A percentile compares a stretch with the other conserved stretches of the same genome.
These are phyloP conservation scores for Dicentrarchus labrax DNA, from an alignment of 2,113 vertebrate genomes.

Conservation along the genomic window DNA sequence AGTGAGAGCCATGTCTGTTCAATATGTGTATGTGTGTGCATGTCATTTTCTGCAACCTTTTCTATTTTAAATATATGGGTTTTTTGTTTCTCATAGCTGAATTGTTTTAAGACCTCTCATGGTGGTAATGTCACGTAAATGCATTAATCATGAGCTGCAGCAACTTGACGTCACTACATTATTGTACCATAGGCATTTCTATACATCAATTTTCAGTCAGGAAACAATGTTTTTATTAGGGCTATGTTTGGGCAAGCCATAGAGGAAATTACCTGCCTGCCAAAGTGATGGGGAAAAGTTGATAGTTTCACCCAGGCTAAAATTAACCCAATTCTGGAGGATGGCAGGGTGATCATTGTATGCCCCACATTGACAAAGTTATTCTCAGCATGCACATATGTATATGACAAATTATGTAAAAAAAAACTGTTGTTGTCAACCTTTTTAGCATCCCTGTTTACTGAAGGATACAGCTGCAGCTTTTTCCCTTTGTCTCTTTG, in stretches of 20 bases:
- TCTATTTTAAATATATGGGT: too few relatives aligned
- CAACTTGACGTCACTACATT: background rate
- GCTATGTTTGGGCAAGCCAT: slow-evolving; percentile 3
- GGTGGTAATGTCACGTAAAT: background rate
- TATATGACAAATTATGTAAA: background rate
- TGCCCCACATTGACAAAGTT: slow-evolving; percentile 18
- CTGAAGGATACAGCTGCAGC: slow-evolving; percentile 47
- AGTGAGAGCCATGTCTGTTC: background rate
- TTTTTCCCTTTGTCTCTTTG: slow-evolving; percentile 26
- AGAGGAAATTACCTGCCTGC: slow-evolving; percentile 5
- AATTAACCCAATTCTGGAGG: slow-evolving; percentile 20
- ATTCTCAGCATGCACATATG: background rate
- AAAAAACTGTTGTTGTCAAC: background rate
- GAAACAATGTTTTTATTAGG: slow-evolving; percentile 13
- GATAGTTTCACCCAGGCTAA: slow-evolving; percentile 15
- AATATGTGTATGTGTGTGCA: background rate
- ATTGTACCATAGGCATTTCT: background rate
- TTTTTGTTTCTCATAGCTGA: background rate
- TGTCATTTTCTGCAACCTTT: background rate
- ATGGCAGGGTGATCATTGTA: background rate
- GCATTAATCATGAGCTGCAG: background rate
- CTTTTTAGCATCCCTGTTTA: slow-evolving; percentile 3
- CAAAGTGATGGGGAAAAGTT: slow-evolving; percentile 10
- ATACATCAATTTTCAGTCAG: background rate
- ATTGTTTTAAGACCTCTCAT: background rate